These are phyloP conservation scores for Melierax canorus DNA, from an alignment of 2,113 vertebrate genomes.

Conservation along the genomic window DNA sequence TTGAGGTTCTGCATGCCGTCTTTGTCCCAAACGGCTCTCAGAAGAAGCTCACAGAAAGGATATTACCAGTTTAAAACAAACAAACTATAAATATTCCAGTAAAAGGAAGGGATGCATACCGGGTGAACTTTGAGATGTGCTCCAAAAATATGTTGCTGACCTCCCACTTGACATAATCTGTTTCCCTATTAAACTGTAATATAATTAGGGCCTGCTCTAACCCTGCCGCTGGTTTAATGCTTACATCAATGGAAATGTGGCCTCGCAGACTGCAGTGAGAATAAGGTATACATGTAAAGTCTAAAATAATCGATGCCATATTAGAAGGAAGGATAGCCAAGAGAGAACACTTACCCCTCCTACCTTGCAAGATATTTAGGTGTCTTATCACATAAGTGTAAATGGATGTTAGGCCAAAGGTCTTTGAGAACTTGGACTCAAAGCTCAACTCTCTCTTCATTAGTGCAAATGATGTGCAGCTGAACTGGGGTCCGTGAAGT, in stretches of 20 bases:
- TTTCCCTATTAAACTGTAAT: constrained; percentile 50
- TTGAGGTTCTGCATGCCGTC: not conserved
- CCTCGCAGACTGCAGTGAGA: not conserved
- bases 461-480: not conserved
- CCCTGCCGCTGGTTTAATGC: not conserved
- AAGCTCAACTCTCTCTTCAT: not conserved
- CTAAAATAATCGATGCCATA: not conserved
- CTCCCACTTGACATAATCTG: constrained; percentile 25
- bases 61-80: constrained; percentile 27
- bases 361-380: not conserved
- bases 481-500: not conserved
- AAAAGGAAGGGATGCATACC: not conserved
- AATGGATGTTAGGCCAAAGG: not conserved
- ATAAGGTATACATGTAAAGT: not conserved
- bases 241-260: constrained; percentile 16
- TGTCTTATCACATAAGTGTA: not conserved
- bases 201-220: constrained; percentile 57
- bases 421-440: not conserved
- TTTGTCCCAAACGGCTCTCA: not conserved
- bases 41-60: not conserved
- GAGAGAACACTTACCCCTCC: not conserved
- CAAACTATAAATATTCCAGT: constrained; percentile 40
- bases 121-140: constrained; percentile 18
- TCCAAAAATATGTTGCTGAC: constrained; percentile 55
- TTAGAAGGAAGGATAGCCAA: not conserved